Percentiles rank a stretch among this genome's conserved stretches.
Evolutionary conservation across 2,797 vertebrate genomes (phyloP).

Genomic region (Sciurus carolinensis): DNA sequence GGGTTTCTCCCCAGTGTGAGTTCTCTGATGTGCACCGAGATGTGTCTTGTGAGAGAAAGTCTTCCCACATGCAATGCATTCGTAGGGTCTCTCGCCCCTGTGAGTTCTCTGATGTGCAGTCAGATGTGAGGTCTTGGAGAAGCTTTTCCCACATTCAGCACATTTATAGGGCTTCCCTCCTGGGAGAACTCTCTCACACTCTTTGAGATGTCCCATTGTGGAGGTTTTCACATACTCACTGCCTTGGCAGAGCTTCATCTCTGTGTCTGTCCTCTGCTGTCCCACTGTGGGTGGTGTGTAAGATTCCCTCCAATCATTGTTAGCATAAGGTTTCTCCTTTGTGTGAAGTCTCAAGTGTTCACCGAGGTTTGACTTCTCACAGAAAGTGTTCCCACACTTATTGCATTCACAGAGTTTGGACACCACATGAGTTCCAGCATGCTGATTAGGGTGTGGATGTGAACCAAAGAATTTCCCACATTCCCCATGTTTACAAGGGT

Average conservation of each 20-base stretch:
- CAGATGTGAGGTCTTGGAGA: slow-evolving; percentile 1
- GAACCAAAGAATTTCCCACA: slow-evolving; percentile 40
- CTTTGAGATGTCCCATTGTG: neutral
- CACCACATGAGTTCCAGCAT: neutral
- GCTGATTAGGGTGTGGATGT: neutral
- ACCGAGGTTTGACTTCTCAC: slow-evolving; percentile 62
- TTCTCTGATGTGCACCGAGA: slow-evolving; percentile 44
- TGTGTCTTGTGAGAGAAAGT: slow-evolving; percentile 41
- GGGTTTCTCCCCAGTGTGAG: neutral
- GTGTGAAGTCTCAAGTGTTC: slow-evolving; percentile 49
- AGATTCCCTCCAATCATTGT: neutral
- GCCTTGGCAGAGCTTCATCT: neutral
- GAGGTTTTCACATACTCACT: neutral
- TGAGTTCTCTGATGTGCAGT: slow-evolving; percentile 40
- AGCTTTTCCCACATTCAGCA: slow-evolving; percentile 23
- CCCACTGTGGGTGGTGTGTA: neutral
- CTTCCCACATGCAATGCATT: slow-evolving; percentile 30
- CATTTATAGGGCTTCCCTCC: neutral
- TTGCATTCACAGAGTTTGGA: slow-evolving; percentile 41
- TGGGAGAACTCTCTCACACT: slow-evolving; percentile 39
- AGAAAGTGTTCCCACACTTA: slow-evolving; percentile 53
- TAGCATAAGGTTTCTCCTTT: slow-evolving; percentile 5
- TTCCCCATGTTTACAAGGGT: slow-evolving; percentile 25
- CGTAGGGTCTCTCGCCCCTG: neutral
- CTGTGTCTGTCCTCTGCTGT: neutral